Percentiles rank a stretch among this genome's conserved stretches.
These are phyloP conservation scores for Campaea margaritaria DNA, from an alignment of 2,888 invertebrate species.

Conservation along the genomic window DNA sequence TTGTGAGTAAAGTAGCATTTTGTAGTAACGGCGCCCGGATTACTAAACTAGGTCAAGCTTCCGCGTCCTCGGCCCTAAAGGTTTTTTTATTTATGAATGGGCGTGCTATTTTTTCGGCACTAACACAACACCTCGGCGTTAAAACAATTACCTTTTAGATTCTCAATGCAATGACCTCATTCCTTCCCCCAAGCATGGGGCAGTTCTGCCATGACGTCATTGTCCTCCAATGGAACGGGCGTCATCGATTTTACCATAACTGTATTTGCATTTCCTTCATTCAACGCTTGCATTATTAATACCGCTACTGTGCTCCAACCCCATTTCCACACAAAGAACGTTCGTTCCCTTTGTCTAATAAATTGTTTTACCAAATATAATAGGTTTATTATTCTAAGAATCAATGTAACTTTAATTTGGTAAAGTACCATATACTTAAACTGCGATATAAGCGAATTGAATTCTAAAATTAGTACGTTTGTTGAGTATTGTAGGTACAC, in stretches of 20 bases:
- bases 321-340: conserved; percentile 20
- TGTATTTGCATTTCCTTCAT: conserved; percentile 49
- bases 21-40: conserved; percentile 42
- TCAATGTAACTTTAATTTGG: no score
- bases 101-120: conserved; percentile 60
- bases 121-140: conserved; percentile 37
- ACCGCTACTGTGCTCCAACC: conserved; percentile 21
- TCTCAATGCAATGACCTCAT: conserved; percentile 22
- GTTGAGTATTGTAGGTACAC: no score
- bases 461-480: not conserved
- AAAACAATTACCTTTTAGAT: not conserved
- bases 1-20: conserved; percentile 66
- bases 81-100: conserved; percentile 75
- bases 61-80: conserved; percentile 73
- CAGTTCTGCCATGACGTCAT: conserved; percentile 51
- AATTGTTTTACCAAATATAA: not conserved
- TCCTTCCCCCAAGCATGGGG: conserved; percentile 20
- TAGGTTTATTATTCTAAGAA: no score
- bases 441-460: no score
- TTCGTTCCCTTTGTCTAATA: conserved; percentile 26
- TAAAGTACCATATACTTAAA: no score
- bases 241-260: conserved; percentile 52
- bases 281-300: conserved; percentile 42
- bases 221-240: conserved; percentile 43
- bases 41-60: conserved; percentile 77